Conservation (phyloP, 2,113 vertebrate species). For the Xiphophorus couchianus region DNA sequence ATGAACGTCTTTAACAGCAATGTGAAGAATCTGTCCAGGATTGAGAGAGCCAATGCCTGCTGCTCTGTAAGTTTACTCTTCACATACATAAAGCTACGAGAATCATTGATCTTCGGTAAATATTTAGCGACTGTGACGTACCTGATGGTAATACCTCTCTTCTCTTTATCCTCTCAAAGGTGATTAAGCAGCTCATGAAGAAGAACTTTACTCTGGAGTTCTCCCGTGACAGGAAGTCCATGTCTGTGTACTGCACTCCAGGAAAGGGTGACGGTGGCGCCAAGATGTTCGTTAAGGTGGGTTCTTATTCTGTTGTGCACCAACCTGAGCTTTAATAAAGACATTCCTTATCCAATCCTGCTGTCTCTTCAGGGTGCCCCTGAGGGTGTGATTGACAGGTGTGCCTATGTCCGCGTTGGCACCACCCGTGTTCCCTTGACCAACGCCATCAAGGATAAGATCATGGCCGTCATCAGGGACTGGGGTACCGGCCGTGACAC, state of each 20-base stretch:
- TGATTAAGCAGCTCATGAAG: constrained; percentile 93
- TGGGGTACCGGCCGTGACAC: constrained; percentile 94
- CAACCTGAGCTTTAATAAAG: neutral
- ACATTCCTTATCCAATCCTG: too few relatives aligned
- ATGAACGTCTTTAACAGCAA: constrained; percentile 96
- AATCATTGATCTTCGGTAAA: neutral
- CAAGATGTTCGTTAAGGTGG: constrained; percentile 94
- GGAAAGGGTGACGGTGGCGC: constrained; percentile 89
- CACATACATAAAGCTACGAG: constrained; percentile 52
- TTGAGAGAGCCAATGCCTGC: constrained; percentile 89
- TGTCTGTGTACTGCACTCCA: constrained; percentile 92
- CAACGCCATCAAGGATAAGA: constrained; percentile 77
- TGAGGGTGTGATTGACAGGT: constrained; percentile 90
- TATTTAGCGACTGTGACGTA: neutral
- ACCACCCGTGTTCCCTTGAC: constrained; percentile 86
- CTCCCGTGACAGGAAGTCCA: constrained; percentile 94
- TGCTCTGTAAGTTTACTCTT: constrained; percentile 81
- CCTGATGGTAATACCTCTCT: neutral
- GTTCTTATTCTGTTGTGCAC: constrained; percentile 13
- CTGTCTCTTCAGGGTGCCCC: constrained; percentile 77
- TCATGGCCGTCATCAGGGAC: constrained; percentile 89
- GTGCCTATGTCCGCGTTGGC: constrained; percentile 88
- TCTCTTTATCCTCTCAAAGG: constrained; percentile 84
- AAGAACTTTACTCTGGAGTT: constrained; percentile 96
- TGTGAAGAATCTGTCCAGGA: constrained; percentile 85